These are phyloP conservation scores for Nibea albiflora DNA, from an alignment of 2,113 vertebrate genomes.

Conservation along the genomic window DNA sequence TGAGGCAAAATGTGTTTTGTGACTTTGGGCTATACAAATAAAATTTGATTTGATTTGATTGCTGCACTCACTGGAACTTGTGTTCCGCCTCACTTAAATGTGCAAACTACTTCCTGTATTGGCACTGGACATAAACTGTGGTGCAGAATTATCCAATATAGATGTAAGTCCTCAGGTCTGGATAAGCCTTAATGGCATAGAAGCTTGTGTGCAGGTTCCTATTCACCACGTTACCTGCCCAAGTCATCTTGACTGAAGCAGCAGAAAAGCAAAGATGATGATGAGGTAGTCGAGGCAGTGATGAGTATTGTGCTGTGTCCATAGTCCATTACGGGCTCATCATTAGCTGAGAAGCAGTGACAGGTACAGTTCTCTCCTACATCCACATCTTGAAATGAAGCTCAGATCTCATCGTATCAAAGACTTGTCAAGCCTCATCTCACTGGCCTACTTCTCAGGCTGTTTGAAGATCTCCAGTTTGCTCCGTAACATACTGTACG, in stretches of 20 bases:
- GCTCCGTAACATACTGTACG: not conserved
- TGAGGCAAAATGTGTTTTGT: no score
- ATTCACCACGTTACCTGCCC: not conserved
- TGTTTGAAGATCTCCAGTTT: constrained; percentile 9
- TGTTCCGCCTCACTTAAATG: no score
- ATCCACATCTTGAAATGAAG: not conserved
- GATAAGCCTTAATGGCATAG: no score
- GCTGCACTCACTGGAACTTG: no score
- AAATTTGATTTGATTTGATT: no score
- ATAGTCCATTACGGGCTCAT: not conserved
- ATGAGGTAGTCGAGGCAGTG: not conserved
- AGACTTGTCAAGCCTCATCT: not conserved
- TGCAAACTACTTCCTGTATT: no score
- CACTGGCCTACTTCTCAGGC: constrained; percentile 18
- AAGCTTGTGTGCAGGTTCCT: not conserved
- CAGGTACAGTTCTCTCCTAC: not conserved
- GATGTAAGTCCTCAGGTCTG: no score
- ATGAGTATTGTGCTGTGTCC: not conserved
- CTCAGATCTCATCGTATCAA: not conserved
- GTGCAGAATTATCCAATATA: no score
- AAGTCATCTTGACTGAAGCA: not conserved
- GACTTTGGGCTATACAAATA: no score
- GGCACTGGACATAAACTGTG: no score
- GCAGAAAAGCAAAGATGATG: not conserved
- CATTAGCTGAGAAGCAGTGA: not conserved